Evolutionary conservation across 2,113 vertebrate species (phyloP).

Genomic region (Mustela nigripes): DNA sequence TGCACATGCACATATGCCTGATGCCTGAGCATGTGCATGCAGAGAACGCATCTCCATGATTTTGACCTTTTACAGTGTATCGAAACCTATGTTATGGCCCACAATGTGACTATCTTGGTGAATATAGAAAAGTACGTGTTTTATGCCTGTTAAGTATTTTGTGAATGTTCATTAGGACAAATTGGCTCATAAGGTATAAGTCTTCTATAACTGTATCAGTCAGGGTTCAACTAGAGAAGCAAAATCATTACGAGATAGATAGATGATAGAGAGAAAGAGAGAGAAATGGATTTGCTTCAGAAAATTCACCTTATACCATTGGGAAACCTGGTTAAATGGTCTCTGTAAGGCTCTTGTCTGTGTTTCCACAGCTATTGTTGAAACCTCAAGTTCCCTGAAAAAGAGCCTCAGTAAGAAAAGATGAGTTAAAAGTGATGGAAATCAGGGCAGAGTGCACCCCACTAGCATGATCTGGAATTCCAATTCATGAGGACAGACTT

Average conservation of each 20-base stretch:
- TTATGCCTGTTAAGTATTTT: background rate
- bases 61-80: background rate
- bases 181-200: background rate
- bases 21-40: rapidly evolving
- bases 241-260: background rate
- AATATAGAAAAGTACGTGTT: background rate
- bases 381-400: too few relatives aligned
- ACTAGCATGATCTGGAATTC: background rate
- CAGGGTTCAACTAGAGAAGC: background rate
- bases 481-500: background rate
- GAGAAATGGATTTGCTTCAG: background rate
- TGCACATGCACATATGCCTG: too few relatives aligned
- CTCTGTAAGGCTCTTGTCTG: background rate
- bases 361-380: background rate
- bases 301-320: background rate
- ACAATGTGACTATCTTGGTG: background rate
- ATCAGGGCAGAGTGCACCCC: background rate
- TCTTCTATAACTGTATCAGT: background rate
- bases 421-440: background rate
- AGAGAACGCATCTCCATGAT: background rate
- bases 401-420: background rate
- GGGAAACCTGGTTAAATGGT: background rate
- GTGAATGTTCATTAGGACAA: background rate
- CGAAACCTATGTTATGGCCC: background rate
- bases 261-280: background rate